These are phyloP conservation scores for Marmota flaviventris DNA, from an alignment of 2,113 vertebrate species.

Conservation along the genomic window DNA sequence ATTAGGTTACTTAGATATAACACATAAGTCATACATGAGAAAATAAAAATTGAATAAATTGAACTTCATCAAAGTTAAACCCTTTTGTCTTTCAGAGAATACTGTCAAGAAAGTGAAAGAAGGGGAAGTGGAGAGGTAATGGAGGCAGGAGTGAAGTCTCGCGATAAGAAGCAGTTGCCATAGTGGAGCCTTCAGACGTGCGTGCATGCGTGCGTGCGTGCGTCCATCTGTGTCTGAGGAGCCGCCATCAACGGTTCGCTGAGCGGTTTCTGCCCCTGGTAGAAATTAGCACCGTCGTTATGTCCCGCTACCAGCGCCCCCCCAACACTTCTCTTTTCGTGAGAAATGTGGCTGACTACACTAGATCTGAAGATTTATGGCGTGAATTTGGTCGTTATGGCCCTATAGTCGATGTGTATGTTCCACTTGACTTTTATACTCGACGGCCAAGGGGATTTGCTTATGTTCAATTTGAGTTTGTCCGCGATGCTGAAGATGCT, in stretches of 20 bases:
- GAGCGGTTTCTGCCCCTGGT: slow-evolving; percentile 33
- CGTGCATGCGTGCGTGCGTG: not conserved
- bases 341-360: slow-evolving; percentile 97
- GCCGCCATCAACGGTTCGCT: slow-evolving; percentile 24
- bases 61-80: not conserved
- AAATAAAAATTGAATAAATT: not conserved
- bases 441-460: slow-evolving; percentile 99
- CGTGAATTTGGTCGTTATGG: slow-evolving; percentile 99
- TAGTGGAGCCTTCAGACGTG: slow-evolving; percentile 61
- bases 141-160: slow-evolving; percentile 78
- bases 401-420: slow-evolving; percentile 99
- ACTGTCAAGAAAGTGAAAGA: not conserved
- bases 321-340: slow-evolving; percentile 97
- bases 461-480: slow-evolving; percentile 99
- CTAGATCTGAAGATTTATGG: slow-evolving; percentile 99
- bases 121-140: no score
- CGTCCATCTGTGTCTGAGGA: not conserved
- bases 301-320: slow-evolving; percentile 95
- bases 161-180: slow-evolving; percentile 74
- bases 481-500: slow-evolving; percentile 98
- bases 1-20: not conserved
- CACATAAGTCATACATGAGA: not conserved
- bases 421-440: slow-evolving; percentile 99
- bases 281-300: slow-evolving; percentile 68
- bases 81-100: not conserved